A percentile compares a stretch with the other conserved stretches of the same genome.
Evolutionary conservation across 2,797 vertebrate species (phyloP).

Genomic region (Molothrus ater): DNA sequence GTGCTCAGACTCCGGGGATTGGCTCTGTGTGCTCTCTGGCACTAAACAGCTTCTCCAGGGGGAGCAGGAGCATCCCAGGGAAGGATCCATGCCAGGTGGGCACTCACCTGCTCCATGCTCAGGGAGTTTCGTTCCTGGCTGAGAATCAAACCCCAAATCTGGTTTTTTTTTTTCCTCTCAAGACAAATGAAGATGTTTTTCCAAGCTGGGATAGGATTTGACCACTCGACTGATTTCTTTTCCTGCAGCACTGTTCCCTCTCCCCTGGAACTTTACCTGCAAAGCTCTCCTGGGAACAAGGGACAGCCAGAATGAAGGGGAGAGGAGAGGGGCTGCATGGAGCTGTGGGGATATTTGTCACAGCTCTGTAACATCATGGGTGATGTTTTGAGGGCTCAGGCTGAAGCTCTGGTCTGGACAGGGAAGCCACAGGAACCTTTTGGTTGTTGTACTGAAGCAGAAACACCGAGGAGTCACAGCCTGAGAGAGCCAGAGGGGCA

Average conservation of each 20-base stretch:
- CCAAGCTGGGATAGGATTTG: background rate
- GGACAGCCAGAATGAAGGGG: no score
- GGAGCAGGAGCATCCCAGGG: background rate
- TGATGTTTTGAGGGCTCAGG: no score
- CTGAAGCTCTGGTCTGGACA: no score
- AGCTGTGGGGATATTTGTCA: no score
- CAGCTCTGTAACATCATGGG: no score
- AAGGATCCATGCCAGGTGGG: background rate
- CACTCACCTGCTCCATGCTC: rapidly evolving
- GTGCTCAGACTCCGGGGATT: rapidly evolving
- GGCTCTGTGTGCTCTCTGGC: background rate
- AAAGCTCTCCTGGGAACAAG: no score
- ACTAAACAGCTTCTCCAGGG: background rate
- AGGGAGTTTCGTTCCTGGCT: background rate
- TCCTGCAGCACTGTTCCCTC: background rate
- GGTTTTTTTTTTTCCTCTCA: background rate
- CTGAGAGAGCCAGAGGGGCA: background rate
- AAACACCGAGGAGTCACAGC: background rate
- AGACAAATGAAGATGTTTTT: background rate
- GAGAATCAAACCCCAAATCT: background rate
- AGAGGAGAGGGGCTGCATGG: no score
- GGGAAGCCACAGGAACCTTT: no score
- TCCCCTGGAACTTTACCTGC: no score
- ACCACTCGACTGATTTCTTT: background rate
- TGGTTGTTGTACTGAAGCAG: no score